A percentile compares a stretch with the other conserved stretches of the same genome.
phyloP scores from a whole-genome alignment of 2,113 vertebrate genomes.

The Antennarius striatus region DNA sequence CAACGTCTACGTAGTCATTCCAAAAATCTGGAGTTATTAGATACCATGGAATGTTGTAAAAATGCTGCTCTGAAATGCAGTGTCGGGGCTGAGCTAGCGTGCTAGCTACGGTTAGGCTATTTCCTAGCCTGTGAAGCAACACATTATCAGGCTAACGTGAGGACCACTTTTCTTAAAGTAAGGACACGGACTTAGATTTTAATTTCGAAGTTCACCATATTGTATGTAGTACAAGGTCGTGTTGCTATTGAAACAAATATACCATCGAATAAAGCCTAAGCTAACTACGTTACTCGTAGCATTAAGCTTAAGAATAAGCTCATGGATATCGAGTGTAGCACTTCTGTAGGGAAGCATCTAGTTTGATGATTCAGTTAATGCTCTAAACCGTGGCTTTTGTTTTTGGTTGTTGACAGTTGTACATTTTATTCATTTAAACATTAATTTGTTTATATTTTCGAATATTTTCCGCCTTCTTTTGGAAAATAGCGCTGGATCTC shows the following conservation, averaged over 20 bases:
- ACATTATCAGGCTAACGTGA: not conserved
- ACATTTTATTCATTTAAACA: not conserved
- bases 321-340: not conserved
- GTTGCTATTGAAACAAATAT: not conserved
- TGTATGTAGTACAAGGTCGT: accelerated
- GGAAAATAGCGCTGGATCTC: not conserved
- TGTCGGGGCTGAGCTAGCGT: slow-evolving; percentile 48
- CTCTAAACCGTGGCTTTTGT: not conserved
- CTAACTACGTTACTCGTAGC: slow-evolving; percentile 9
- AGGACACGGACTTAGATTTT: not conserved
- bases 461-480: not conserved
- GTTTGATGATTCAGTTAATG: not conserved
- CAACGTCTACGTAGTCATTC: not conserved
- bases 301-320: slow-evolving; percentile 21
- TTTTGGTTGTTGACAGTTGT: not conserved
- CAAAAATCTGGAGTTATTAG: not conserved
- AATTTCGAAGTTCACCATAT: not conserved
- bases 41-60: not conserved
- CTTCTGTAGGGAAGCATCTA: too few relatives aligned
- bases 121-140: slow-evolving; percentile 9
- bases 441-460: not conserved
- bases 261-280: slow-evolving; percentile 11
- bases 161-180: too few relatives aligned
- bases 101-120: slow-evolving; percentile 34
- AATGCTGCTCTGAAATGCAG: slow-evolving; percentile 21